Evolutionary conservation across 2,888 invertebrate species (phyloP), one percentile per base, ranked within the genome.

Genomic region (Drosophila sordidula): DNA sequence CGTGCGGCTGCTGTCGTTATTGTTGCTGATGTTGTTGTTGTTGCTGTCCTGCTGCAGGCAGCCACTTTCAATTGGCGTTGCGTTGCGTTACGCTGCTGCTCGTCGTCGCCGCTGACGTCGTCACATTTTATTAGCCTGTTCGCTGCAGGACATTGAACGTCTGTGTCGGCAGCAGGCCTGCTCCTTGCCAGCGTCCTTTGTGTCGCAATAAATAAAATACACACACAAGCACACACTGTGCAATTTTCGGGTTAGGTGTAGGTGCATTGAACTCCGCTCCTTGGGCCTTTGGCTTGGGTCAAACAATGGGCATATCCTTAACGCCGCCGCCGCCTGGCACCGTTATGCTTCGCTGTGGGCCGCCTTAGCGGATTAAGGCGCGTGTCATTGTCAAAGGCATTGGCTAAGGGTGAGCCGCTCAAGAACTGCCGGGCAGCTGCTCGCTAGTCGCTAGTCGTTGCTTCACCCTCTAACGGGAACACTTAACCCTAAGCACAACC

Each of bases 91-190:
- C 70, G 74, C 70, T 66, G 39, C 42, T 64, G 50, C 45, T 29
- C 29, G 29, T 29, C 51, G 59, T 26, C 47, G n/a, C 14, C 45
- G 78, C 44, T 72, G 41, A 38, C 56, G 70, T 81, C 89, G 89
- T 85, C 89, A 89, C 88, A 89, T 90, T 87, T 90, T 87, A 90
- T 90, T 89, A 87, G 85, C 87, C 78, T 73, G 78, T 78, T 78
- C 74, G 82, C 78, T 87, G 80, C 82, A 87, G 87, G 87, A 90
- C 87, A 87, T 89, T 87, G 87, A 87, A 89, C 87, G 87, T 87
- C 87, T 87, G 89, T 62, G 70, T 50, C 56, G 52, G 64, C 69
- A 58, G 65, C 61, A 25, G 49, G 62, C 61, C 78, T 72, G 67
- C 63, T 67, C 59, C 75, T 63, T 75, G 71, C 69, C 64, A 14